Conservation (phyloP, 2,888 invertebrate genomes). For the Pantelozetes paolii region DNA sequence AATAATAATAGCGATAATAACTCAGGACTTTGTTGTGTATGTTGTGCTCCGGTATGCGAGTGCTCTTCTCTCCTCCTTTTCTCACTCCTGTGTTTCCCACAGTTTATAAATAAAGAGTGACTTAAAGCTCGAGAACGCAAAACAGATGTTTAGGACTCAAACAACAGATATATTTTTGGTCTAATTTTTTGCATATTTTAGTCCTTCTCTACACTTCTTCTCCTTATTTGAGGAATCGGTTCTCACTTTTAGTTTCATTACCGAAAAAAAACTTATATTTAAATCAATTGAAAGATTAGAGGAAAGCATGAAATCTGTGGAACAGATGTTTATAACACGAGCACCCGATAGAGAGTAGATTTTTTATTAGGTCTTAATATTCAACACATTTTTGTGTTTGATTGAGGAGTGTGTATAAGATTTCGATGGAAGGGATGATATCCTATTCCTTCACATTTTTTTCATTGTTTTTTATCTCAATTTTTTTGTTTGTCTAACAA, state of each 20-base stretch:
- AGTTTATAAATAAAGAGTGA: slow-evolving; percentile 1
- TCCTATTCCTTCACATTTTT: background rate
- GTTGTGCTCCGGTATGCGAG: background rate
- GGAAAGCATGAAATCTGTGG: background rate
- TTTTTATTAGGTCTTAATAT: background rate
- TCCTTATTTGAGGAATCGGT: background rate
- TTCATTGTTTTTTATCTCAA: too few relatives aligned
- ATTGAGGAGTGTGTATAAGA: background rate
- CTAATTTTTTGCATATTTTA: slow-evolving; percentile 4
- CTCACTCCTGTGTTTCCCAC: slow-evolving; percentile 1
- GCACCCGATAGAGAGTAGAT: background rate
- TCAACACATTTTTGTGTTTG: background rate
- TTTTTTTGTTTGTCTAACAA: slow-evolving; percentile 41
- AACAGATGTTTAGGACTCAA: slow-evolving; percentile 27
- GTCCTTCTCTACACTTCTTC: background rate
- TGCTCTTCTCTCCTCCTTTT: slow-evolving; percentile 15
- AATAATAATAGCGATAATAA: background rate
- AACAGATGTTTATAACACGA: slow-evolving; percentile 7
- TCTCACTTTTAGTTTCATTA: background rate
- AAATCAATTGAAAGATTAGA: background rate
- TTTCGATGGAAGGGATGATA: background rate
- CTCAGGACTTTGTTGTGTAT: background rate
- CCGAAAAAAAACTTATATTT: background rate
- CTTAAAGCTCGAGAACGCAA: background rate
- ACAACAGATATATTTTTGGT: slow-evolving; percentile 8